Evolutionary conservation across 1,140 invertebrate genomes (phyloP), one percentile per base, ranked within the genome.

Genomic region (Globodera ellingtonae): DNA sequence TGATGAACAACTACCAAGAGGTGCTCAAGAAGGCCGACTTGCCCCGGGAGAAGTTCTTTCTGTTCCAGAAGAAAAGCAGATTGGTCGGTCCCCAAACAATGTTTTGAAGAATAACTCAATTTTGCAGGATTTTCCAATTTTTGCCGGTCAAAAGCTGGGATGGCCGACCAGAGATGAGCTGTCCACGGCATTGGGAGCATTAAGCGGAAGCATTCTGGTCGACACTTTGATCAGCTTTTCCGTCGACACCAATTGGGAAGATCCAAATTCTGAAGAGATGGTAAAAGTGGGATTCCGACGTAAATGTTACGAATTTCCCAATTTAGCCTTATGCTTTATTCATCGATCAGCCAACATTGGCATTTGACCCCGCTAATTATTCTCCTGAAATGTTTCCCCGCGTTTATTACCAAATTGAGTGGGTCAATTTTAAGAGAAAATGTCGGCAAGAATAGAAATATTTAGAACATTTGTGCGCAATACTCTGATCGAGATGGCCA

Each of bases 211-310:
- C 35, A 18, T 78, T n/a, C 5, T 50, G n/a, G 52, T 75, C 9
- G 66, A 75, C 50, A 24, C 77, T 0, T 52, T 78, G 62, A n/a
- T 78, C 21, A n/a, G 66, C n/a, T 72, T 48, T 13, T 78, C 52
- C 47, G 50, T 78, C 15, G 62, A 59, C 5, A 78, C 67, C 72
- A 78, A 78, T 44, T 76, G 72, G 72, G 73, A 78, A 48, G 77
- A 78, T 50, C 77, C 77, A 78, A 48, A 10, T 9, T 66, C 48
- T 5, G 46, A 13, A 10, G 46, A 21, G 66, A 44, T 56, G 24
- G 47, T 24, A 75, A 56, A 47, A 10, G 50, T 18, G 10, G n/a
- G 3, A 46, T 46, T 35, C 35, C 2, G 70, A 72, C 18, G 21
- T 15, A n/a, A 72, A 72, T 15, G 2, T 13, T 21, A 65, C 13